phyloP scores from a whole-genome alignment of 2,888 invertebrate genomes.

The Andrena haemorrhoa region DNA sequence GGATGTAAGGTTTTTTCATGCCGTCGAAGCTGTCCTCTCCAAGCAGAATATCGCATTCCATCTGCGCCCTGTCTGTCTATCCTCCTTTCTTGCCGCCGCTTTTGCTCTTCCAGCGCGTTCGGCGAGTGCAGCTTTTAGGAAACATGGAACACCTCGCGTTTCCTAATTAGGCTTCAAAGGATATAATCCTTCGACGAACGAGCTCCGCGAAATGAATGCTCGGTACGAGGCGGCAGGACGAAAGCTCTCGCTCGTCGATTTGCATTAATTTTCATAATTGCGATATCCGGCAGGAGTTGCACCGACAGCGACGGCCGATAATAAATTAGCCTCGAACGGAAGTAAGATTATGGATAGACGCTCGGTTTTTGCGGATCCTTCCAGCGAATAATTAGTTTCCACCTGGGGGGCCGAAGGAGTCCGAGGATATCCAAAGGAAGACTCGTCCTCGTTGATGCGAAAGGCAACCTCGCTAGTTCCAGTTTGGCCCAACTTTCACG shows the following conservation, averaged over 20 bases:
- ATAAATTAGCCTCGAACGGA: slow-evolving; percentile 48
- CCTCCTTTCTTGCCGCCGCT: neutral
- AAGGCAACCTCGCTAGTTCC: slow-evolving; percentile 38
- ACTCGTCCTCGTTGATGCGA: slow-evolving; percentile 15
- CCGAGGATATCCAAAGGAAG: slow-evolving; percentile 4
- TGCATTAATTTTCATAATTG: slow-evolving; percentile 62
- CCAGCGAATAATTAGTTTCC: slow-evolving; percentile 56
- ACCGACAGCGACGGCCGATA: slow-evolving; percentile 21
- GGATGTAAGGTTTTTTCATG: slow-evolving; percentile 37
- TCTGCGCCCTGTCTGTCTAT: slow-evolving; percentile 21
- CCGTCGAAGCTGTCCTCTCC: neutral
- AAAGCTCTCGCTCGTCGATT: neutral
- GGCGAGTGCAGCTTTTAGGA: slow-evolving; percentile 13
- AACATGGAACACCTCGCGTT: neutral
- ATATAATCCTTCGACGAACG: neutral
- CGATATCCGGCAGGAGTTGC: slow-evolving; percentile 23
- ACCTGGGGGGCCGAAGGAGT: neutral
- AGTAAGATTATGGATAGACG: slow-evolving; percentile 39
- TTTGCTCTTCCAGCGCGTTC: neutral
- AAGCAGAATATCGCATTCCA: slow-evolving; percentile 28
- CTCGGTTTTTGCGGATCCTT: slow-evolving; percentile 39
- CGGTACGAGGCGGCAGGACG: neutral
- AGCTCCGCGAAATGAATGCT: neutral
- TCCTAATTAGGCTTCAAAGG: neutral
- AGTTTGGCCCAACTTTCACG: slow-evolving; percentile 44